Evolutionary conservation across 2,888 invertebrate genomes (phyloP).

Genomic region (Strigamia maritima): DNA sequence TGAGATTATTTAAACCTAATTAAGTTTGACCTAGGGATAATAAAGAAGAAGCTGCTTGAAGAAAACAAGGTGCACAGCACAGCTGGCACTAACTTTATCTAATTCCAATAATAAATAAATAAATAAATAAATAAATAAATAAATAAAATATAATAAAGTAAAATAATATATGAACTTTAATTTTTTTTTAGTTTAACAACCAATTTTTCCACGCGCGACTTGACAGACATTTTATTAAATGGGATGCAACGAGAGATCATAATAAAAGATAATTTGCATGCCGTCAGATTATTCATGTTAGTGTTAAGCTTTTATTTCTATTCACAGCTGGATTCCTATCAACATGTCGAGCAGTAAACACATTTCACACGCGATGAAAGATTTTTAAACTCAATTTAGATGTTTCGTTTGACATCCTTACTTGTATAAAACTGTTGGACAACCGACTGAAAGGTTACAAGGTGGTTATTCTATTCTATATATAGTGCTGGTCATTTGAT

Average conservation of each 20-base stretch:
- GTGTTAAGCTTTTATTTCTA: conserved; percentile 6
- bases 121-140: not conserved
- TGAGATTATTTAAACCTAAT: conserved; percentile 18
- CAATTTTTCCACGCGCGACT: not conserved
- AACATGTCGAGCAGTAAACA: not conserved
- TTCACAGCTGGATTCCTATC: conserved; percentile 1
- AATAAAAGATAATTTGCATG: conserved; percentile 14
- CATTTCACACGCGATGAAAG: not conserved
- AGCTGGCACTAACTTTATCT: not conserved
- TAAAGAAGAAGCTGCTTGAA: not conserved
- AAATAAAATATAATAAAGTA: not conserved
- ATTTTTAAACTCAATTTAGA: not conserved
- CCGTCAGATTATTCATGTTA: not conserved
- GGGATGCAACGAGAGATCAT: not conserved
- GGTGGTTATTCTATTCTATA: not conserved
- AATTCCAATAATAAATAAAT: not conserved
- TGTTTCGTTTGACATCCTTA: not conserved
- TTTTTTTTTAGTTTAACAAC: not conserved
- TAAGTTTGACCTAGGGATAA: conserved; percentile 12
- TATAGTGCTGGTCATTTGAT: not conserved
- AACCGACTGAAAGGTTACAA: not conserved
- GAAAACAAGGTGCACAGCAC: conserved; percentile 3
- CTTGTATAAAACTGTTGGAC: not conserved
- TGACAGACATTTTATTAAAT: not conserved
- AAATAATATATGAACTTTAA: too few species aligned